A percentile compares a stretch with the other conserved stretches of the same genome.
These are phyloP conservation scores for Troilus luridus DNA, from an alignment of 2,888 invertebrate genomes.

Conservation along the genomic window DNA sequence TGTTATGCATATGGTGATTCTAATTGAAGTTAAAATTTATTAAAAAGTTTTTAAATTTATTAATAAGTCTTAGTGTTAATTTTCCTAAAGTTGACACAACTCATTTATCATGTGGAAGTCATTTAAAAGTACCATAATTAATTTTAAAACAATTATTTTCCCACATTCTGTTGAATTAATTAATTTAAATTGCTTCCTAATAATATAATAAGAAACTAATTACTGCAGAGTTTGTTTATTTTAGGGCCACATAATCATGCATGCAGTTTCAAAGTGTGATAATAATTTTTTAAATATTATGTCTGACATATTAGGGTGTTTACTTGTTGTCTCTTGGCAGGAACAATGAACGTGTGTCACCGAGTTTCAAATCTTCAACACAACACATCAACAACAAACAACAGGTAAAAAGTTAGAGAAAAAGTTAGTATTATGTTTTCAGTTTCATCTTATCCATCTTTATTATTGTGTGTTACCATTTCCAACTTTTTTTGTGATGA, in stretches of 20 bases:
- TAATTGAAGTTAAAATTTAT: constrained; percentile 18
- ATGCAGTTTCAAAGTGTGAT: constrained; percentile 53
- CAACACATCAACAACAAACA: constrained; percentile 63
- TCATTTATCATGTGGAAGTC: neutral
- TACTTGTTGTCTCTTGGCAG: constrained; percentile 64
- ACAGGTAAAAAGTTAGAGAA: constrained; percentile 63
- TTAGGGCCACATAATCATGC: constrained; percentile 51
- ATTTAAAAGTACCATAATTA: neutral
- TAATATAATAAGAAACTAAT: constrained; percentile 47
- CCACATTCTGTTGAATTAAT: neutral
- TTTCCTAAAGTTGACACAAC: neutral
- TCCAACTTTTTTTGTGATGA: constrained; percentile 10
- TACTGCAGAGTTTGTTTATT: constrained; percentile 36
- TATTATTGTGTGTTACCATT: constrained; percentile 57
- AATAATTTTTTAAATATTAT: constrained; percentile 42
- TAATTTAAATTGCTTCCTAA: constrained; percentile 20
- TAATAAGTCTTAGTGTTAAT: neutral
- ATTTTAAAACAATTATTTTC: neutral
- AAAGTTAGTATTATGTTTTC: constrained; percentile 58
- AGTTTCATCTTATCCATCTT: constrained; percentile 59
- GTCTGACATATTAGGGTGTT: constrained; percentile 61
- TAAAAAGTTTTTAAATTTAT: too few species aligned
- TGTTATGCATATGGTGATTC: neutral
- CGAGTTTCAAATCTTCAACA: constrained; percentile 64
- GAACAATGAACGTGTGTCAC: constrained; percentile 64